Evolutionary conservation across 2,113 vertebrate genomes (phyloP), one percentile per base, ranked within the genome.

Genomic region (Hymenochirus boettgeri): DNA sequence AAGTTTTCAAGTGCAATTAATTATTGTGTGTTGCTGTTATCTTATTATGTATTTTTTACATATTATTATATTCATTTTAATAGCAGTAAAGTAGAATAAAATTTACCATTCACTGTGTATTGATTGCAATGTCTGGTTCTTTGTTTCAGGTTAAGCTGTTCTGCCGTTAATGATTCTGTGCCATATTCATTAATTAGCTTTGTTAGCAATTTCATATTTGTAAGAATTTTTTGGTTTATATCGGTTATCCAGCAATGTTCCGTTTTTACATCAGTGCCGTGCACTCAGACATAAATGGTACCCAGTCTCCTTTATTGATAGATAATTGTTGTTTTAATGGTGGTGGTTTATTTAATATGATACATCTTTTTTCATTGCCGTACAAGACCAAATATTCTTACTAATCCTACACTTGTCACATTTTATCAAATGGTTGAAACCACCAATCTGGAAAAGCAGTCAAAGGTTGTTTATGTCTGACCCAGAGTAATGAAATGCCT

Each of bases 381-480:
- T 37, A 60, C n/a, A 60, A 53, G 47, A 31, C n/a, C 10, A 69
- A 69, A 59, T 53, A 57, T 35, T 60, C 18, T 24, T 24, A 35
- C 65, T 60, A 69, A 69, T 69, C 65, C 53, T 69, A 69, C n/a
- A 69, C 46, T 60, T 69, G 65, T 69, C 65, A 69, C 57, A 60
- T 60, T 60, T 57, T 57, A 69, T 69, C 60, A 69, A 60, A 60
- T 69, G 31, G 65, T 53, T 57, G 26, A 53, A 52, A 31, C 47
- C 65, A 69, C 47, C 46, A 48, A 69, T 69, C 65, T 69, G 65
- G 57, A 69, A 69, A 52, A 60, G 57, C 65, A 69, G 65, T 69
- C 65, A 69, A 69, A 69, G 65, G 65, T 60, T 69, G 65, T 69
- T 69, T 69, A 42, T 69, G 65, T 60, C 65, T 69, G 57, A 69